Conservation (phyloP, 2,113 vertebrate genomes). For the Peromyscus polionotus region DNA sequence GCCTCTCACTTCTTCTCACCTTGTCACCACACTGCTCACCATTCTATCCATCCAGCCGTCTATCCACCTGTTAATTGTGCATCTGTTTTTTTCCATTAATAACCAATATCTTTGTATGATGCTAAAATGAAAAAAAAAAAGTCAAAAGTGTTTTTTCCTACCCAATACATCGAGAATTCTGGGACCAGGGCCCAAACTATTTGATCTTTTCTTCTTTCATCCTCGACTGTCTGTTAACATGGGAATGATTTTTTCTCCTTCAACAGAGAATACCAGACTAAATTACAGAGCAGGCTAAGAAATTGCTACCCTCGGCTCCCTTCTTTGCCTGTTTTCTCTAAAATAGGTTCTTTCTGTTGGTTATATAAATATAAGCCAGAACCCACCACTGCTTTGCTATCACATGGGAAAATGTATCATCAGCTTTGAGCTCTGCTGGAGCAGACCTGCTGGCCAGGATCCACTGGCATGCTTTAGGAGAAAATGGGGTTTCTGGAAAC, state of each 20-base stretch:
- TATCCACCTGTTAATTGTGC: neutral
- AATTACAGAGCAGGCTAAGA: conserved; percentile 80
- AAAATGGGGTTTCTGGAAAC: conserved; percentile 31
- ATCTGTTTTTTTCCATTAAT: conserved; percentile 27
- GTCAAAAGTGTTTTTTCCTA: neutral
- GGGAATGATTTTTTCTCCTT: conserved; percentile 76
- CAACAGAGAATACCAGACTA: conserved; percentile 71
- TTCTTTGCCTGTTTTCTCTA: conserved; percentile 82
- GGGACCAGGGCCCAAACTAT: conserved; percentile 29
- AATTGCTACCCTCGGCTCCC: conserved; percentile 80
- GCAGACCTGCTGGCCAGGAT: conserved; percentile 2
- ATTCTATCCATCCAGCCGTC: neutral
- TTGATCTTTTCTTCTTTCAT: conserved; percentile 52
- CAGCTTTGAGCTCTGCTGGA: neutral
- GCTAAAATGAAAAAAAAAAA: neutral
- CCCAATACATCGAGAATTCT: conserved; percentile 61
- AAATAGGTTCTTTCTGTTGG: conserved; percentile 78
- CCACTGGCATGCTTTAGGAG: conserved; percentile 1
- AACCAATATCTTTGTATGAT: conserved; percentile 44
- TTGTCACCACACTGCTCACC: neutral
- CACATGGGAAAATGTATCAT: conserved; percentile 37
- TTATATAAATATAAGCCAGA: conserved; percentile 79
- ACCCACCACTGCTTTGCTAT: conserved; percentile 70
- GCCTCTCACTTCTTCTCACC: neutral
- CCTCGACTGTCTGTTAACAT: conserved; percentile 72